Conservation (phyloP, 2,888 invertebrate species). For the Gasteruption jaculator region DNA sequence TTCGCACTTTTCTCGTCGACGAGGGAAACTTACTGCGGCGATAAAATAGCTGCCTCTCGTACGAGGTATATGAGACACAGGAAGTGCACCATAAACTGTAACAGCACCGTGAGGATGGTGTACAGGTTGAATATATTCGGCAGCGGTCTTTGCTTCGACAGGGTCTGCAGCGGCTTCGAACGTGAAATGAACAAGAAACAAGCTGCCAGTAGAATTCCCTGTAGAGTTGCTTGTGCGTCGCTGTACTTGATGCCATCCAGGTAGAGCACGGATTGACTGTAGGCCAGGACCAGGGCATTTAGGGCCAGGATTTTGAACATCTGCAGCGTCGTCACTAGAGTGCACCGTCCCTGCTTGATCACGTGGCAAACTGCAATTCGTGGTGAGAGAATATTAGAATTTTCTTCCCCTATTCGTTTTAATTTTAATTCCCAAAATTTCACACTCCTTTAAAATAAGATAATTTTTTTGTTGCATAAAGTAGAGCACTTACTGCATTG, state of each 20-base stretch:
- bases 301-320: slow-evolving; percentile 99
- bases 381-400: no score
- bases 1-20: not conserved
- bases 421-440: not conserved
- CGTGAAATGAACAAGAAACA: slow-evolving; percentile 98
- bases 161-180: slow-evolving; percentile 91
- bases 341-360: slow-evolving; percentile 98
- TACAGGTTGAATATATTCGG: slow-evolving; percentile 99
- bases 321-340: slow-evolving; percentile 96
- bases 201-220: slow-evolving; percentile 90
- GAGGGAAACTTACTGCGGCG: slow-evolving; percentile 62
- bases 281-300: slow-evolving; percentile 95
- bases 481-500: slow-evolving; percentile 75
- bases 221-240: slow-evolving; percentile 95
- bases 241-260: slow-evolving; percentile 97
- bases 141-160: slow-evolving; percentile 91
- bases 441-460: slow-evolving; percentile 7
- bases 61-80: slow-evolving; percentile 85
- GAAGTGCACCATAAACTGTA: slow-evolving; percentile 95
- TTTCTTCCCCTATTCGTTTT: no score
- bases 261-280: slow-evolving; percentile 97
- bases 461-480: no score
- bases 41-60: slow-evolving; percentile 68
- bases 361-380: slow-evolving; percentile 95
- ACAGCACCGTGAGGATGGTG: slow-evolving; percentile 89